phyloP scores from a whole-genome alignment of 2,113 vertebrate genomes.

The Australoheros scitulus region DNA sequence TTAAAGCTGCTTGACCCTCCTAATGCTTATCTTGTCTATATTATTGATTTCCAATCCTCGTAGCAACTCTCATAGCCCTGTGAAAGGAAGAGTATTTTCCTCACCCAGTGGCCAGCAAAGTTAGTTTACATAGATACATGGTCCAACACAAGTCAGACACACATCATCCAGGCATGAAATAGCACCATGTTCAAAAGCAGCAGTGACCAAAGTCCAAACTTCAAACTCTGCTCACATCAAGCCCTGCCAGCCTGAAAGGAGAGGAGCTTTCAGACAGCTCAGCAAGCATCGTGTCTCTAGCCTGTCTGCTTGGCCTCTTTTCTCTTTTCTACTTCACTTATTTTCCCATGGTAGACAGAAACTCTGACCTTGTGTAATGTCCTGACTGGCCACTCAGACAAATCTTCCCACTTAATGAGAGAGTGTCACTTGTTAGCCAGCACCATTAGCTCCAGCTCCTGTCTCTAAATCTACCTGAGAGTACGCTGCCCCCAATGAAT shows the following conservation, averaged over 20 bases:
- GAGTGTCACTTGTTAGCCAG: constrained; percentile 56
- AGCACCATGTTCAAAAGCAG: constrained; percentile 40
- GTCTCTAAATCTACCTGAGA: constrained; percentile 24
- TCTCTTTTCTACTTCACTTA: constrained; percentile 43
- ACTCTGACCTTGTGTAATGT: constrained; percentile 65
- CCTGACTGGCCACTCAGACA: constrained; percentile 62
- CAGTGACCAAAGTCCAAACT: constrained; percentile 44
- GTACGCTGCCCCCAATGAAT: constrained; percentile 9
- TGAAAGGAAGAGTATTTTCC: constrained; percentile 34
- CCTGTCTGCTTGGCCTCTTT: constrained; percentile 43
- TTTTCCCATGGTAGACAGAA: constrained; percentile 30
- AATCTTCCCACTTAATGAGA: constrained; percentile 58
- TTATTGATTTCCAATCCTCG: constrained; percentile 79
- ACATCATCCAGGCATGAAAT: constrained; percentile 13
- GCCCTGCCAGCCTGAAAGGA: constrained; percentile 25
- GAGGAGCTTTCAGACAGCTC: constrained; percentile 28
- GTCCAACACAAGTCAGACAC: background rate
- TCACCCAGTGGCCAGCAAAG: constrained; percentile 51
- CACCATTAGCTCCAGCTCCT: constrained; percentile 40
- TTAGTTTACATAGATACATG: constrained; percentile 51
- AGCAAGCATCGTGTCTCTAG: constrained; percentile 30
- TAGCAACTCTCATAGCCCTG: constrained; percentile 40
- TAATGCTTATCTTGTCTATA: constrained; percentile 73
- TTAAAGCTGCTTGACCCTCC: constrained; percentile 70
- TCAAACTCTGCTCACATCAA: constrained; percentile 55